Evolutionary conservation across 2,113 vertebrate genomes (phyloP).

Genomic region (Prochilodus magdalenae): DNA sequence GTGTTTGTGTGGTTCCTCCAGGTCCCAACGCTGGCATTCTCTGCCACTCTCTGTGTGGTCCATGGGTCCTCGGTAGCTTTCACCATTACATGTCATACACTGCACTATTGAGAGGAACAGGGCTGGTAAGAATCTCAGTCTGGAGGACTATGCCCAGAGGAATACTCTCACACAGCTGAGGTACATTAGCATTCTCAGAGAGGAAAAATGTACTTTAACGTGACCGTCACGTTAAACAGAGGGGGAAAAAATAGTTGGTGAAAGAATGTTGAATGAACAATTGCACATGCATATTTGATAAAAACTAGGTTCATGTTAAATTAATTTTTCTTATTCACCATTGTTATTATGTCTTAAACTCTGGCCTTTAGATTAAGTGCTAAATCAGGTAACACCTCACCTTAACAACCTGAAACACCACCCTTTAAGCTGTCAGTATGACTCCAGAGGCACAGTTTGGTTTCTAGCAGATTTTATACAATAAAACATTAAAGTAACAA

Average conservation of each 20-base stretch:
- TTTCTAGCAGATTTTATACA: conserved; percentile 49
- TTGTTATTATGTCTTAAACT: conserved; percentile 19
- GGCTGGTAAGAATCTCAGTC: conserved; percentile 47
- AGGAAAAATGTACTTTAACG: conserved; percentile 27
- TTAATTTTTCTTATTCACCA: conserved; percentile 25
- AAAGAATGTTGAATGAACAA: conserved; percentile 26
- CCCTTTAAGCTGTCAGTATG: conserved; percentile 42
- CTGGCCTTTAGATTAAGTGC: conserved; percentile 25
- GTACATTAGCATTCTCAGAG: conserved; percentile 23
- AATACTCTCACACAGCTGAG: conserved; percentile 46
- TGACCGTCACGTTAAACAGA: conserved; percentile 20
- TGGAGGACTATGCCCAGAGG: conserved; percentile 27
- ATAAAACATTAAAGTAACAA: conserved; percentile 53
- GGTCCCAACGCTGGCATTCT: conserved; percentile 97
- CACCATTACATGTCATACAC: conserved; percentile 94
- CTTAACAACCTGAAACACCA: conserved; percentile 28
- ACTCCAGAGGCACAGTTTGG: conserved; percentile 22
- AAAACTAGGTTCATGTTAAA: conserved; percentile 8
- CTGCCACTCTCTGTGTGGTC: conserved; percentile 94
- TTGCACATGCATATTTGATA: not conserved
- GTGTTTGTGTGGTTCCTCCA: conserved; percentile 91
- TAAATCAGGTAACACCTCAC: conserved; percentile 48
- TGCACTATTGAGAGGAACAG: conserved; percentile 81
- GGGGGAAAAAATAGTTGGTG: conserved; percentile 21
- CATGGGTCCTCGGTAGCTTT: conserved; percentile 96